Conservation (phyloP, 1,140 invertebrate species). For the Meloidogyne chitwoodi region DNA sequence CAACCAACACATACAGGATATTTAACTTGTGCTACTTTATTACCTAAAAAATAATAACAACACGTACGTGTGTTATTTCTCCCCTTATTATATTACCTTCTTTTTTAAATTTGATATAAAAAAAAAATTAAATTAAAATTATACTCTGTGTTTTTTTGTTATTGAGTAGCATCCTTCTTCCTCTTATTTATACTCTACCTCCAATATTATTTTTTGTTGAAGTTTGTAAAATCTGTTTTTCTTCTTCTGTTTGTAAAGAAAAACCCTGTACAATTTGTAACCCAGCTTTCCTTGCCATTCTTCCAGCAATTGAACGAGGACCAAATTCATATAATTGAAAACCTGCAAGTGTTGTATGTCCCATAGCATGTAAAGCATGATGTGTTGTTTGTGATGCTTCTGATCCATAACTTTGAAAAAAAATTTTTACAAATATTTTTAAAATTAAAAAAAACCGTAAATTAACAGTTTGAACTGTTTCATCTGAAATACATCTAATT, state of each 20-base stretch:
- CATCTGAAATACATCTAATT: slow-evolving; percentile 34
- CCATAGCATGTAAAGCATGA: slow-evolving; percentile 33
- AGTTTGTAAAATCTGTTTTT: too few relatives aligned
- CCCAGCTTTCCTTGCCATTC: slow-evolving; percentile 44
- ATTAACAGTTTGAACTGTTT: slow-evolving; percentile 45
- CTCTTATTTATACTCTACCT: too few relatives aligned
- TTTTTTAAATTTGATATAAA: too few relatives aligned
- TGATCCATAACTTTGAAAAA: slow-evolving; percentile 32
- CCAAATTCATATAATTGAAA: slow-evolving; percentile 46
- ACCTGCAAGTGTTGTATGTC: slow-evolving; percentile 40
- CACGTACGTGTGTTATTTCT: background rate
- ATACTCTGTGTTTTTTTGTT: too few relatives aligned
- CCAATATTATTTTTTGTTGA: too few relatives aligned
- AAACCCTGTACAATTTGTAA: slow-evolving; percentile 29
- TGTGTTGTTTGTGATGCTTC: slow-evolving; percentile 38
- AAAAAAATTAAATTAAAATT: too few relatives aligned
- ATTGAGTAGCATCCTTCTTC: too few relatives aligned
- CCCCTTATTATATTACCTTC: too few relatives aligned
- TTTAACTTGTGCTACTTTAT: slow-evolving; percentile 51
- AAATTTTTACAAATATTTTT: background rate
- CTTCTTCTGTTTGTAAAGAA: background rate
- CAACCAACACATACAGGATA: slow-evolving; percentile 58
- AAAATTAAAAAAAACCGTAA: slow-evolving; percentile 24
- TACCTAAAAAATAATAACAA: slow-evolving; percentile 24
- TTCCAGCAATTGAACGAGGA: slow-evolving; percentile 37